phyloP scores from a whole-genome alignment of 2,797 vertebrate genomes.

The Siniperca obscura region DNA sequence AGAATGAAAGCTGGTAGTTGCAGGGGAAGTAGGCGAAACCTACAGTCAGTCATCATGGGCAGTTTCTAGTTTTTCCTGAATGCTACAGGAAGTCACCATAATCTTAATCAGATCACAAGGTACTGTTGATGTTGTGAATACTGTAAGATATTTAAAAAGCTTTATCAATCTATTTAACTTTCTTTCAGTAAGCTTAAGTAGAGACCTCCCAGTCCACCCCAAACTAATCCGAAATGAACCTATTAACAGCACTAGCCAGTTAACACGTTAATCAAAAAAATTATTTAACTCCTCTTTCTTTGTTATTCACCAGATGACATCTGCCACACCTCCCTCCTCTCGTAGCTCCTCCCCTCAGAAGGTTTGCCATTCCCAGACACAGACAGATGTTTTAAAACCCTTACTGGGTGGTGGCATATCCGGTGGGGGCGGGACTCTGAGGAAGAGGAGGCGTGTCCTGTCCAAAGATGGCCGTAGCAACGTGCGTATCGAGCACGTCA shows the following conservation, averaged over 20 bases:
- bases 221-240: background rate
- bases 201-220: background rate
- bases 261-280: background rate
- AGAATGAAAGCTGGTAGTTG: background rate
- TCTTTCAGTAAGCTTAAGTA: background rate
- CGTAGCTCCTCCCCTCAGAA: constrained; percentile 85
- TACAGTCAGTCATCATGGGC: background rate
- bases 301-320: constrained; percentile 79
- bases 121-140: background rate
- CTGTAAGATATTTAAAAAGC: background rate
- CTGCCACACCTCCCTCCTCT: constrained; percentile 83
- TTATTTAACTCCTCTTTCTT: background rate
- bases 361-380: constrained; percentile 87
- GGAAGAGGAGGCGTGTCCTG: constrained; percentile 84
- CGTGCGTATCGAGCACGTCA: constrained; percentile 94
- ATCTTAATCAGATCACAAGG: background rate
- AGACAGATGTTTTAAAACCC: constrained; percentile 85
- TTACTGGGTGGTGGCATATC: constrained; percentile 75
- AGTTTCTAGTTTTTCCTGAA: background rate
- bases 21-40: background rate
- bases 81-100: background rate
- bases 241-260: background rate
- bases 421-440: constrained; percentile 64
- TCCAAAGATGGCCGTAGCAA: constrained; percentile 98
- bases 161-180: background rate